Percentiles rank a stretch among this genome's conserved stretches.
phyloP scores from a whole-genome alignment of 2,113 vertebrate genomes.

The Zeus faber region DNA sequence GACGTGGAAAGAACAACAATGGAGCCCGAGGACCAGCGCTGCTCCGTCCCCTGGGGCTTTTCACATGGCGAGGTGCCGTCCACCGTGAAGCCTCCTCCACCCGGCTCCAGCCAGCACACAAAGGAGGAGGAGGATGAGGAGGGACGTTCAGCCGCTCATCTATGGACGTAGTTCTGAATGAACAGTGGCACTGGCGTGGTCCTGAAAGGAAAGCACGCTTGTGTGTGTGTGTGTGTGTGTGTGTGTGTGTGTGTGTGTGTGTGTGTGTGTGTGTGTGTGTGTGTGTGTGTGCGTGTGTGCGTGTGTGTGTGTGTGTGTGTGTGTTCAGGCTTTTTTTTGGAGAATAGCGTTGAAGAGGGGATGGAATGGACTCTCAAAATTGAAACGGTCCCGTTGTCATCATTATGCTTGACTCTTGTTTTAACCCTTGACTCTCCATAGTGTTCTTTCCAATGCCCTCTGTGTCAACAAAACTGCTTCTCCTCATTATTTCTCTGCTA shows the following conservation, averaged over 20 bases:
- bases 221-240: constrained; percentile 2
- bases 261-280: constrained; percentile 2
- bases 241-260: constrained; percentile 4
- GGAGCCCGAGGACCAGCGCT: background rate
- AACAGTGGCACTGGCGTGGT: background rate
- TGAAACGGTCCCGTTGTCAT: no score
- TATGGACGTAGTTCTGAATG: background rate
- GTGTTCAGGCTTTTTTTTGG: no score
- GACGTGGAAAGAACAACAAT: background rate
- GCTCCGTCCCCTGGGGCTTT: background rate
- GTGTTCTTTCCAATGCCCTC: no score
- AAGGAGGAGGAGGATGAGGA: no score
- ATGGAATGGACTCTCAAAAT: no score
- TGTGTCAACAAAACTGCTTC: no score
- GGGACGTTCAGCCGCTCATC: background rate
- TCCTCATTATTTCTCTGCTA: no score
- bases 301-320: no score
- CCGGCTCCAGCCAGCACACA: background rate
- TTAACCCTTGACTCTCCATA: no score
- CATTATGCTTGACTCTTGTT: no score
- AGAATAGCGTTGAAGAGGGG: no score
- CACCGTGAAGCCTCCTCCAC: background rate
- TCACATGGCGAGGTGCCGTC: background rate
- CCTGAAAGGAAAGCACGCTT: background rate
- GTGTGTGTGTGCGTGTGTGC: background rate